Conservation (phyloP, 2,888 invertebrate genomes). For the Steinernema scapterisci region DNA sequence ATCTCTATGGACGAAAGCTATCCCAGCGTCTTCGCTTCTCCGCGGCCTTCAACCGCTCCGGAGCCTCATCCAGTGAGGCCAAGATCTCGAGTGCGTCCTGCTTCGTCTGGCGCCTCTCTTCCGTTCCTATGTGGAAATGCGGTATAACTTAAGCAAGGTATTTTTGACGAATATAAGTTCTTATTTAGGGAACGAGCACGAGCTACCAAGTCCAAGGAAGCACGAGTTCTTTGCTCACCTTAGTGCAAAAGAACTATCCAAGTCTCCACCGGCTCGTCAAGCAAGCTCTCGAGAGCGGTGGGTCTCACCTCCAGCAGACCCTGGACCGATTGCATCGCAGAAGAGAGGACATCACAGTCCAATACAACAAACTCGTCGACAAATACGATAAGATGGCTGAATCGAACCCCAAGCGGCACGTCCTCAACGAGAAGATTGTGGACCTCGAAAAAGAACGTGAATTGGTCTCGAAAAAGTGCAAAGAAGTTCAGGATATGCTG, state of each 20-base stretch:
- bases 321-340: neutral
- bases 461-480: neutral
- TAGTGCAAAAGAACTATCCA: neutral
- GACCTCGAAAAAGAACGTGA: neutral
- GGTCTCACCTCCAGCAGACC: neutral
- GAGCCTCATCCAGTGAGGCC: too few relatives aligned
- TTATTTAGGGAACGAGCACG: neutral
- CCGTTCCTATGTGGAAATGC: slow-evolving; percentile 1
- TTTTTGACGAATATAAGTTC: neutral
- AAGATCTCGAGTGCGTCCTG: too few relatives aligned
- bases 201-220: neutral
- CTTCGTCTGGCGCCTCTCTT: too few relatives aligned
- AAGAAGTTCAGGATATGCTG: neutral
- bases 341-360: neutral
- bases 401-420: neutral
- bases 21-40: too few relatives aligned
- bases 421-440: neutral
- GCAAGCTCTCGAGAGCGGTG: neutral
- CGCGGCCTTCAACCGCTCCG: too few relatives aligned
- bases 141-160: neutral
- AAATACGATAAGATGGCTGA: neutral
- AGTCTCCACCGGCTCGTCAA: neutral
- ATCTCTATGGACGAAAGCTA: too few relatives aligned
- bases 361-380: neutral
- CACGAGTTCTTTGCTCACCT: neutral